phyloP scores from a whole-genome alignment of 2,113 vertebrate species.

The Colaptes auratus region DNA sequence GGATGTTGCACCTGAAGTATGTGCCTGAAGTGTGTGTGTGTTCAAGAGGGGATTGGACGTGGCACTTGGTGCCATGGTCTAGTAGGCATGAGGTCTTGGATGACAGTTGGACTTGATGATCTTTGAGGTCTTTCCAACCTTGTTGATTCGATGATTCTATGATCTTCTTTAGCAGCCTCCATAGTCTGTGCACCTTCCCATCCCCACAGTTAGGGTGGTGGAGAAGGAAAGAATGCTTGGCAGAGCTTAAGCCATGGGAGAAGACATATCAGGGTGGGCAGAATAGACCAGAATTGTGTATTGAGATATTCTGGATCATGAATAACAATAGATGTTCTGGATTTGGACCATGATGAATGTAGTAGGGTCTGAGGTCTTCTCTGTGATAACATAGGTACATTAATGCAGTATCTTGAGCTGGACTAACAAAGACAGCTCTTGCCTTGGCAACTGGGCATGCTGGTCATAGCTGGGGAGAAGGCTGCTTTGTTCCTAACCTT shows the following conservation, averaged over 20 bases:
- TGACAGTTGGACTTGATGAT: too few relatives aligned
- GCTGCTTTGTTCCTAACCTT: slow-evolving; percentile 2
- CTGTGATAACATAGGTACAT: background rate
- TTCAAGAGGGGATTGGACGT: too few relatives aligned
- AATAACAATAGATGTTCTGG: background rate
- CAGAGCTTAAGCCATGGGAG: background rate
- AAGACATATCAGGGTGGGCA: background rate
- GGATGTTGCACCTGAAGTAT: background rate
- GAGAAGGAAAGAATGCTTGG: background rate
- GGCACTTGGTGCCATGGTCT: too few relatives aligned
- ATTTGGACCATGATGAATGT: background rate
- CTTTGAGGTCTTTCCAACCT: too few relatives aligned
- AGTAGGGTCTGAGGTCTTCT: background rate
- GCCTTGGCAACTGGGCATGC: background rate
- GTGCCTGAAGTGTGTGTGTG: background rate
- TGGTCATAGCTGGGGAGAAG: background rate
- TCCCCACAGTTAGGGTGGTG: background rate
- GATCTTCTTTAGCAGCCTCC: background rate
- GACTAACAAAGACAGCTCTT: background rate
- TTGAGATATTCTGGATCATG: background rate
- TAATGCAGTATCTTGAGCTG: background rate
- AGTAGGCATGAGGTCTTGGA: too few relatives aligned
- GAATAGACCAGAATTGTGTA: background rate
- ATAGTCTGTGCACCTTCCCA: background rate
- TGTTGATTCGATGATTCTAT: too few relatives aligned